Base-by-base conservation (phyloP, 2,888 invertebrate species). In the Netelia fuscicornis region DNA sequence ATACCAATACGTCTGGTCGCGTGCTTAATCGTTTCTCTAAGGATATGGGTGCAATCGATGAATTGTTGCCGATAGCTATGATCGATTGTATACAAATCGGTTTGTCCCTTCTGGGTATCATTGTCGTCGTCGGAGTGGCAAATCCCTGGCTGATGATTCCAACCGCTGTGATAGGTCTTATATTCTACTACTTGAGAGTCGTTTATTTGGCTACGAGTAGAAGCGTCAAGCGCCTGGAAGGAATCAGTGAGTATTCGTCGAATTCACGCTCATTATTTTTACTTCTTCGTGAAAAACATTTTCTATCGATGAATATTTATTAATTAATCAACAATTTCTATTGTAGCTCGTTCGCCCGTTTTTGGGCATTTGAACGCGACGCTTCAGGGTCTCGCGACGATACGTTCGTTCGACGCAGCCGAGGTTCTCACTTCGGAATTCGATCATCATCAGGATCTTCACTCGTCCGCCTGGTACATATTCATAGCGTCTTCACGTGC, bases 341-440 rank as follows among this genome's bases (percentile, higher is more conserved):
- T 92, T 93, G 64, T 94, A 98, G 98, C 98, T 86, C 96, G 98
- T 83, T 98, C 98, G 90, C 99, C 99, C 0, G 98, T 99, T n/a
- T 99, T 98, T 94, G 97, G 97, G 1, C 98, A 99, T 92, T 94
- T 99, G 90, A 98, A 97, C 91, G 97, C 98, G 37, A 96, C 98
- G 0, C 94, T 99, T 5, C 97, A 97, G 92, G 99, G 99, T 0
- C 95, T 99, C 85, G 96, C 98, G 0, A 98, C 98, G 0, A 98
- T 99, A 68, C 95, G 99, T 77, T 98, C 98, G 0, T 98, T 98
- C 92, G 96, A 96, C 8, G 98, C 98, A 0, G 97, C 98, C 92
- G 95, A 96, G 76, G 96, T 97, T 25, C 96, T 99, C 62, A 96
- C 96, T 65, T 94, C 95, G 48, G 97, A 98, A 92, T 98, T 98